phyloP scores from a whole-genome alignment of 2,113 vertebrate species.

The Cyanoderma ruficeps region DNA sequence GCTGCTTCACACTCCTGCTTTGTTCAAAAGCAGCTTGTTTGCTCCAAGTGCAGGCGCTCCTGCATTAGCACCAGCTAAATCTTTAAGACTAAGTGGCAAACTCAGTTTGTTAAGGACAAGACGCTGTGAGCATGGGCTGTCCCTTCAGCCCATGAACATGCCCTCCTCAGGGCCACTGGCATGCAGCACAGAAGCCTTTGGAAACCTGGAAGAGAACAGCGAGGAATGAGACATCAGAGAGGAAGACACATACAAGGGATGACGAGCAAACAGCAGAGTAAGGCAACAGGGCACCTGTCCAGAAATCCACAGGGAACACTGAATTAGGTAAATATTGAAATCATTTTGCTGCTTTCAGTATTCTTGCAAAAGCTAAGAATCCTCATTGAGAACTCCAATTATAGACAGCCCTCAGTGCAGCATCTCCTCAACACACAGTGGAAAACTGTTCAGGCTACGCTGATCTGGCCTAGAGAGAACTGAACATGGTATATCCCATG shows the following conservation, averaged over 20 bases:
- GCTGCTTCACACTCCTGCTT: background rate
- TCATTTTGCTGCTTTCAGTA: background rate
- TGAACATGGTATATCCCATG: rapidly evolving
- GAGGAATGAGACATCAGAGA: background rate
- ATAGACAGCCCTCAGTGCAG: background rate
- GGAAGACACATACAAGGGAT: background rate
- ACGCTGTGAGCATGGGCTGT: background rate
- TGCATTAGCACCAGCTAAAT: background rate
- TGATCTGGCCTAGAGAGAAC: background rate
- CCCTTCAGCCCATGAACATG: background rate
- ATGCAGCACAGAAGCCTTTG: rapidly evolving
- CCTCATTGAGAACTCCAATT: background rate
- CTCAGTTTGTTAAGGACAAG: background rate
- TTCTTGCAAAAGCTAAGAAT: background rate
- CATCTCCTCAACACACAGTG: background rate
- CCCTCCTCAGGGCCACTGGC: rapidly evolving
- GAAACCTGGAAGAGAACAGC: background rate
- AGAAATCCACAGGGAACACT: background rate
- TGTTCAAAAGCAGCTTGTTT: background rate
- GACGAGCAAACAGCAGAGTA: rapidly evolving
- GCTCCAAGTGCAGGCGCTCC: background rate
- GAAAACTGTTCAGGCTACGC: background rate
- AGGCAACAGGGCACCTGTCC: background rate
- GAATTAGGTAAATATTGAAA: background rate
- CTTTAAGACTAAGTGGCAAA: background rate